Conservation (phyloP, 2,888 invertebrate genomes). For the Serripes groenlandicus region DNA sequence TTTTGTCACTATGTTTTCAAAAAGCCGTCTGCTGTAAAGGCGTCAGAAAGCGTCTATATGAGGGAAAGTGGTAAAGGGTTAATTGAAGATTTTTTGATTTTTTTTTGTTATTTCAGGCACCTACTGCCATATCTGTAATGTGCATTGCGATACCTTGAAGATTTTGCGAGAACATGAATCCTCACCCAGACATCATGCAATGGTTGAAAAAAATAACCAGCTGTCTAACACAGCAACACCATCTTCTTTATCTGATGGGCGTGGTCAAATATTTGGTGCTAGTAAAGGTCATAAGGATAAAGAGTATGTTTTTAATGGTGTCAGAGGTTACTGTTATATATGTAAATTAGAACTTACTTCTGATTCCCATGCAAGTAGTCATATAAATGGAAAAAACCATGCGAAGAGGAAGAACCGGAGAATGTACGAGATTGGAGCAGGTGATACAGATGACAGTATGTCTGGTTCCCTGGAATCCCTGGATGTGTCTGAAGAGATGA, state of each 20-base stretch:
- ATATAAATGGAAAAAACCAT: conserved; percentile 71
- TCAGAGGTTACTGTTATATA: conserved; percentile 63
- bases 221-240: not conserved
- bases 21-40: too few species aligned
- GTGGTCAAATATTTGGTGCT: not conserved
- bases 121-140: conserved; percentile 61
- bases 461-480: too few species aligned
- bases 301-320: conserved; percentile 56
- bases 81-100: not conserved
- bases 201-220: conserved; percentile 34
- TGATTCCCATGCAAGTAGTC: conserved; percentile 61
- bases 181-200: conserved; percentile 69
- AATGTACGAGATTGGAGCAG: not conserved
- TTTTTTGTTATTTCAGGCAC: conserved; percentile 27
- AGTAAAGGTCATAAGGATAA: not conserved
- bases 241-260: not conserved
- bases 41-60: not conserved
- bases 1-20: too few species aligned
- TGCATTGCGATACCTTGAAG: conserved; percentile 55
- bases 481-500: not conserved
- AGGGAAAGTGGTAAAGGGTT: not conserved
- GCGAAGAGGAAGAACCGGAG: conserved; percentile 34
- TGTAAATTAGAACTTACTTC: conserved; percentile 71
- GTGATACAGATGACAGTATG: not conserved
- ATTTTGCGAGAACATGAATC: conserved; percentile 54